Base-by-base conservation (phyloP, 2,113 vertebrate genomes). In the Orthonyx spaldingii region DNA sequence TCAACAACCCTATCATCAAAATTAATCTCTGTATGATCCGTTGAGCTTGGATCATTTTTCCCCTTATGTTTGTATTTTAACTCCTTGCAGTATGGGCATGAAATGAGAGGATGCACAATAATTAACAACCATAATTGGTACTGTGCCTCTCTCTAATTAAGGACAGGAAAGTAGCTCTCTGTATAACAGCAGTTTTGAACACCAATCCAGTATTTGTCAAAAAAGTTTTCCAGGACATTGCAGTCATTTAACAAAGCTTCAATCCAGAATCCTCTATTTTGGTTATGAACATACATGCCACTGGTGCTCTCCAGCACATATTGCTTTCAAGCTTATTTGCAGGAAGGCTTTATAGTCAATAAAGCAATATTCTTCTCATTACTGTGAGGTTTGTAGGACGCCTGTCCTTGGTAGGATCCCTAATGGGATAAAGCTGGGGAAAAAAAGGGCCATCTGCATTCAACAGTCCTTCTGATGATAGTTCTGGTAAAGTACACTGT, bases 381-480 rank as follows among this genome's bases (percentile, higher is more conserved):
- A 84, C 61, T 69, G 41, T 61, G 86, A 84, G 61, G 60, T 82
- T 90, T 95, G 83, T 82, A 89, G 90, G 39, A 63, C 1, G 24
- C 15, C 57, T 94, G 92, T 90, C 87, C 88, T 96, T 95, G 91
- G 68, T 96, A 70, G 86, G 52, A 83, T 93, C 76, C 89, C 90
- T 92, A 76, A 92, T 4, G 4, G 82, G 76, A 71, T 95, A 93
- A 94, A 96, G 72, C 93, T 85, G 78, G 61, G 71, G 8, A n/a
- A n/a, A 70, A 92, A 96, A 97, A 83, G 42, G 56, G 53, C 96
- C 98, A 97, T 98, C 97, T 98, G 97, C 90, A 94, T 92, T 94
- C 86, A 59, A 42, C 70, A 85, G 86, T 79, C 61, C 72, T 97
- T 94, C 77, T 89, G 90, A 91, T 75, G 86, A 46, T 30, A 72